Conservation (phyloP, 2,113 vertebrate genomes). For the Sceloporus tristichus region DNA sequence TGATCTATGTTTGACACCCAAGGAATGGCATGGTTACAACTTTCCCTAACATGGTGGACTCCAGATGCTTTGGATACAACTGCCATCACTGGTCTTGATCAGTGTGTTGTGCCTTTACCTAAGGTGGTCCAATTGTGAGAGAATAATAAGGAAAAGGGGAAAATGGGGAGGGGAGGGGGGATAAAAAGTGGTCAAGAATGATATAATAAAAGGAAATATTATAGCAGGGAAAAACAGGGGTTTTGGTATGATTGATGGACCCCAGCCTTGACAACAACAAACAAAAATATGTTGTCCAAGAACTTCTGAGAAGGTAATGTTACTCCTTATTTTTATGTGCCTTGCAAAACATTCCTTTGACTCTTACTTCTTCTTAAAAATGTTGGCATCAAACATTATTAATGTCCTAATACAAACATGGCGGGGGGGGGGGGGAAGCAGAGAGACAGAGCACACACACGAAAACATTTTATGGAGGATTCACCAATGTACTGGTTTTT, state of each 20-base stretch:
- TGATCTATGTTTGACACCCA: background rate
- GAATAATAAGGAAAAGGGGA: background rate
- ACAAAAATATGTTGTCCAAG: background rate
- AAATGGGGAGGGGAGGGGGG: background rate
- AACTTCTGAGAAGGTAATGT: background rate
- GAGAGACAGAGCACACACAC: background rate
- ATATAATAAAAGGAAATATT: background rate
- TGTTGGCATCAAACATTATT: background rate
- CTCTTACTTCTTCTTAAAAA: background rate
- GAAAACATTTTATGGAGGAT: background rate
- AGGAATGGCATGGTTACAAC: background rate
- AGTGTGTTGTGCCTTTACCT: background rate
- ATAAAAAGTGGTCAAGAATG: background rate
- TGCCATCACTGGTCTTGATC: background rate
- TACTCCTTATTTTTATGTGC: background rate
- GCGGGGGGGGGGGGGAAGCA: too few relatives aligned
- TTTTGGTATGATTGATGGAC: background rate
- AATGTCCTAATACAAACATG: background rate
- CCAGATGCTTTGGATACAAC: background rate
- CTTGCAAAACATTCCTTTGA: background rate
- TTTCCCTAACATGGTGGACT: background rate
- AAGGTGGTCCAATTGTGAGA: background rate
- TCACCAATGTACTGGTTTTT: background rate
- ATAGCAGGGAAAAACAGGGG: background rate
- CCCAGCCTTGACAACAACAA: background rate